Base-by-base conservation (phyloP, 2,797 vertebrate species). In the Pseudopleuronectes americanus region DNA sequence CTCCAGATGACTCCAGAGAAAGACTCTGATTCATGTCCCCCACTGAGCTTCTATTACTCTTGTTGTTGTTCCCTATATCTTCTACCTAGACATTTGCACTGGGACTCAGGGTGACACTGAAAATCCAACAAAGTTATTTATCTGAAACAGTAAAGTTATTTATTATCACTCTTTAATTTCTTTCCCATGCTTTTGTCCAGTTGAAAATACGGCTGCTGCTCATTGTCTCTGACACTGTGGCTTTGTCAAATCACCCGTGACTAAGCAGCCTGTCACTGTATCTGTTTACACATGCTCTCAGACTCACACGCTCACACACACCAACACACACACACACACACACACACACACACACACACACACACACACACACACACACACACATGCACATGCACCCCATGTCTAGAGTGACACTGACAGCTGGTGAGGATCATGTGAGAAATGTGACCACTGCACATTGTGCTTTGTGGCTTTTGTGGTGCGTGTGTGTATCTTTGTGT, bases 401-500 rank as follows among this genome's bases (percentile, higher is more conserved):
- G 70, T 90, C 72, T 76, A 59, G 84, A 91, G 79, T 81, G 82
- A 89, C 88, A 73, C 57, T 81, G 81, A 77, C 91, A 92, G 90
- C 87, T 92, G 91, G 72, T 76, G 75, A 75, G 81, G 88, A 88
- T 91, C 89, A 85, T 88, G 85, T 81, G 81, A 79, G 89, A 90
- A 90, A 90, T 80, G 79, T 90, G 89, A 92, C 89, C 88, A 76
- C 65, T 72, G 73, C 67, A 65, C 57, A 85, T 88, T 90, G 85
- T 90, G 64, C 71, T 86, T 64, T 56, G 55, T 74, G 76, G 68
- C 76, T 81, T 84, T 84, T 55, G 68, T 86, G 79, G 70, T 61
- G 69, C 24, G 55, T 64, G 28, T 59, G 80, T 83, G 68, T 64
- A 33, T 83, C 43, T 74, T 33, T 81, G 61, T 70, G 75, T 64